These are phyloP conservation scores for Rotaria macrura DNA, from an alignment of 2,888 invertebrate genomes.

Conservation along the genomic window DNA sequence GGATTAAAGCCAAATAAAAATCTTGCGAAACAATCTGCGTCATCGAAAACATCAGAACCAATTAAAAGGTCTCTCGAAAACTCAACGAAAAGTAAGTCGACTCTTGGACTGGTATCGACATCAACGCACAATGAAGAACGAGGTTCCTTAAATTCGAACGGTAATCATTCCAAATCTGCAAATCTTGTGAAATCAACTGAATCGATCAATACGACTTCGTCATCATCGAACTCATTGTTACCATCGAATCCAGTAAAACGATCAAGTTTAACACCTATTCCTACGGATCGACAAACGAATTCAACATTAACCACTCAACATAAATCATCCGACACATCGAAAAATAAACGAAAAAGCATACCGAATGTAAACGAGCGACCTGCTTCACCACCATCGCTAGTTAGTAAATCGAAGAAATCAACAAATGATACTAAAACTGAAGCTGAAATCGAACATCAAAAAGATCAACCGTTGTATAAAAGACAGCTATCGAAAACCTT, in stretches of 20 bases:
- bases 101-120: not conserved
- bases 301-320: not conserved
- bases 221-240: not conserved
- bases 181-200: not conserved
- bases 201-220: not conserved
- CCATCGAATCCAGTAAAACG: not conserved
- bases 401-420: not conserved
- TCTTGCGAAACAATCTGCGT: not conserved
- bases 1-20: not conserved
- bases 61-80: not conserved
- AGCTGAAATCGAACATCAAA: not conserved
- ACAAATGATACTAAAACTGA: not conserved
- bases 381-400: not conserved
- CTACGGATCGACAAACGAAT: not conserved
- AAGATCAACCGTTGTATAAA: slow-evolving; percentile 5
- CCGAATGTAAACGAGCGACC: not conserved
- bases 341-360: not conserved
- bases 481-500: not conserved
- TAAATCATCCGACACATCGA: not conserved
- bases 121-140: not conserved
- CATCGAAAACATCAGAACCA: not conserved
- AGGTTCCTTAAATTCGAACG: not conserved
- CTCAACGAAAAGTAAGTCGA: not conserved
- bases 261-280: not conserved
- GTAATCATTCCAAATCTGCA: not conserved